phyloP scores from a whole-genome alignment of 2,888 invertebrate species.

The Operophtera brumata region DNA sequence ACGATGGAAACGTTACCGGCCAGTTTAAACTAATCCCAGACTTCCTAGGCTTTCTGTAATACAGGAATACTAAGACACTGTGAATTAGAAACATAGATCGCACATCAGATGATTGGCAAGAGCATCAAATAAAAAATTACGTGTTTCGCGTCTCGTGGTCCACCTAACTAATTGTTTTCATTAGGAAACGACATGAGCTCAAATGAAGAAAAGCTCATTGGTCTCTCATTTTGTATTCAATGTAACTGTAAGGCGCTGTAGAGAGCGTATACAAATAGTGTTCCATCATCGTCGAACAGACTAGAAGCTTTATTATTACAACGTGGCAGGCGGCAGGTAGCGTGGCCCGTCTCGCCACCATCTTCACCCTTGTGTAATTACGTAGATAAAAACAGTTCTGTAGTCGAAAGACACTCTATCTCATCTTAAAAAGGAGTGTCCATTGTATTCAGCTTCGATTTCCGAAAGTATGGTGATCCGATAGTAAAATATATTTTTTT shows the following conservation, averaged over 20 bases:
- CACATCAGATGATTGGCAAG: too few species aligned
- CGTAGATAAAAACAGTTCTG: constrained; percentile 52
- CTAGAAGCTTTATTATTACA: constrained; percentile 27
- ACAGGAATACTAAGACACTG: too few species aligned
- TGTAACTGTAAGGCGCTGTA: too few species aligned
- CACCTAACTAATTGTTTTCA: too few species aligned
- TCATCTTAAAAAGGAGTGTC: constrained; percentile 38
- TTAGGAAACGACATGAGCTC: too few species aligned
- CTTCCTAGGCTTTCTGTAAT: too few species aligned
- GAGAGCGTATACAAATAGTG: neutral
- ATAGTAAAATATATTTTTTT: too few species aligned
- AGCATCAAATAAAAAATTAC: too few species aligned
- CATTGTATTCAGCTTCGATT: constrained; percentile 36
- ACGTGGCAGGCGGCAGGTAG: constrained; percentile 55
- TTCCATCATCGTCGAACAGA: constrained; percentile 23
- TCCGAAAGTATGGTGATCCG: constrained; percentile 21
- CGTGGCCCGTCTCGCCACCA: constrained; percentile 38
- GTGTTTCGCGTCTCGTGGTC: too few species aligned
- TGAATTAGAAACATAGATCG: too few species aligned
- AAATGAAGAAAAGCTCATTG: neutral
- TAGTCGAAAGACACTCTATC: constrained; percentile 50
- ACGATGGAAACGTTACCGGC: too few species aligned
- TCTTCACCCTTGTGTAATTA: constrained; percentile 45
- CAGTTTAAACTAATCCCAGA: too few species aligned
- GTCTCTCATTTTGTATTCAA: neutral